phyloP scores from a whole-genome alignment of 2,113 vertebrate genomes.

The Okapia johnstoni region DNA sequence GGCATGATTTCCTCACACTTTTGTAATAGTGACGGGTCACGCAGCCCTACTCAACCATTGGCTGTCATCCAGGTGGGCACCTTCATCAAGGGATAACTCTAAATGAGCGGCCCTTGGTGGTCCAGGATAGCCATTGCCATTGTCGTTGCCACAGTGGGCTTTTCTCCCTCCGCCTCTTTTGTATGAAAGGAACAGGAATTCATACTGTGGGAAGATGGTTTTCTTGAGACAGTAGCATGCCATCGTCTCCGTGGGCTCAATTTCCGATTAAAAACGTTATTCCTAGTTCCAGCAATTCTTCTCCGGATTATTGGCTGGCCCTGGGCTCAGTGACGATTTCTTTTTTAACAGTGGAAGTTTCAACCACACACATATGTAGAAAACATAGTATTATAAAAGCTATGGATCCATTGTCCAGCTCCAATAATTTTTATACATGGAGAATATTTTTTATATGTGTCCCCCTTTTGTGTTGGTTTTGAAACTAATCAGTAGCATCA shows the following conservation, averaged over 20 bases:
- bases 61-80: not conserved
- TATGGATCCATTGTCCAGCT: not conserved
- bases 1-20: not conserved
- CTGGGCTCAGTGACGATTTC: not conserved
- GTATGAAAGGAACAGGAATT: not conserved
- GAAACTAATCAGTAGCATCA: not conserved
- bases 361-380: not conserved
- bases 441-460: constrained; percentile 17
- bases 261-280: accelerated
- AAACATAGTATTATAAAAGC: not conserved
- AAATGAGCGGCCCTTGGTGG: not conserved
- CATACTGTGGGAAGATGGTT: not conserved
- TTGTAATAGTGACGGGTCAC: not conserved
- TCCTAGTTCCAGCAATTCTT: not conserved
- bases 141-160: not conserved
- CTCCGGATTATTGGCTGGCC: not conserved
- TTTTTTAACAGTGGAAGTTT: not conserved
- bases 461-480: not conserved
- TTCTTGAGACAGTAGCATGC: not conserved
- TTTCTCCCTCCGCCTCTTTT: not conserved
- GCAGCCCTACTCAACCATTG: not conserved
- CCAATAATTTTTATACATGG: not conserved
- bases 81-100: not conserved
- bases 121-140: not conserved
- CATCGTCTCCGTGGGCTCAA: not conserved